Percentiles rank a stretch among this genome's conserved stretches.
Evolutionary conservation across 1,140 invertebrate genomes (phyloP).

Genomic region (Brachionus koreanus): DNA sequence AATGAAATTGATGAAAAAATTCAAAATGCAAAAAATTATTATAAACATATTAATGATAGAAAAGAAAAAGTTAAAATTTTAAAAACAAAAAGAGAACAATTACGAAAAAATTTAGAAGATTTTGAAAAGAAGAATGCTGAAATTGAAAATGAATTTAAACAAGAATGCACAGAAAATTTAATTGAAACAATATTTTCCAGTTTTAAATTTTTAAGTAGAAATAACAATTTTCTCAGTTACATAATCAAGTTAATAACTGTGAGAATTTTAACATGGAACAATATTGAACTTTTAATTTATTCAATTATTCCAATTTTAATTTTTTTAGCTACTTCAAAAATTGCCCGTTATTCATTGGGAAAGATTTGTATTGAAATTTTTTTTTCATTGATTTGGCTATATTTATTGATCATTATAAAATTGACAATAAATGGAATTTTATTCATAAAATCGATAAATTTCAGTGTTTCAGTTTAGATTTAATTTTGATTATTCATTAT

Average conservation of each 20-base stretch:
- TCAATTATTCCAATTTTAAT: not conserved
- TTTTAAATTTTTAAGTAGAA: not conserved
- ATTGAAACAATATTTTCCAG: not conserved
- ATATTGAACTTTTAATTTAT: not conserved
- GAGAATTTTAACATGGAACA: not conserved
- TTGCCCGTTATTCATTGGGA: not conserved
- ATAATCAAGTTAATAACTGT: not conserved
- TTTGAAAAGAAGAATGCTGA: not conserved
- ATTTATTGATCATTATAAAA: not conserved
- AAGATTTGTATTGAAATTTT: not conserved
- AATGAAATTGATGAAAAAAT: not conserved
- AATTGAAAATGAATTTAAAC: not conserved
- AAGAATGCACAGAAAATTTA: not conserved
- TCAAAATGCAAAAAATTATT: not conserved
- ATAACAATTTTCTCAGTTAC: not conserved
- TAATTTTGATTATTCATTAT: too few relatives aligned
- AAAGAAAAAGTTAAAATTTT: not conserved
- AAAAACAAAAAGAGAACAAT: not conserved
- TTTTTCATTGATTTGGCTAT: not conserved
- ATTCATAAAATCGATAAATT: not conserved
- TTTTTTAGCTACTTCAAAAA: not conserved
- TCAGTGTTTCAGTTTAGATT: not conserved
- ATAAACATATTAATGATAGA: not conserved
- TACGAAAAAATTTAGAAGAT: not conserved
- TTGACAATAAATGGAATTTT: not conserved